These are phyloP conservation scores for Phaethornis superciliosus DNA, from an alignment of 2,113 vertebrate species.

Conservation along the genomic window DNA sequence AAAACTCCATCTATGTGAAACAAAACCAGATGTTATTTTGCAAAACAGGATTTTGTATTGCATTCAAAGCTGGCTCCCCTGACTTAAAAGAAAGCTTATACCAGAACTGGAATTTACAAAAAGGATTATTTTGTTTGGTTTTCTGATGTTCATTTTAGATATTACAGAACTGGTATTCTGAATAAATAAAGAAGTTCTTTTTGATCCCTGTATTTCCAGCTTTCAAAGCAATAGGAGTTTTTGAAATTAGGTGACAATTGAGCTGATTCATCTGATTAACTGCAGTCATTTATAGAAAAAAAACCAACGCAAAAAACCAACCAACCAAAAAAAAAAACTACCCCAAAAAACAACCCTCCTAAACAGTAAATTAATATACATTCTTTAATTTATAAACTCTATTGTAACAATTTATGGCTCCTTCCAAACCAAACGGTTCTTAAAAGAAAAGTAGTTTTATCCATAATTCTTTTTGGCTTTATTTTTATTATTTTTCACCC, in stretches of 20 bases:
- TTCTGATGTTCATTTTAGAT: constrained; percentile 23
- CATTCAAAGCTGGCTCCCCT: neutral
- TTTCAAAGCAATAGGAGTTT: neutral
- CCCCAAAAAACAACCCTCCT: neutral
- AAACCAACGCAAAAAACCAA: neutral
- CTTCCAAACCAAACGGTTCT: neutral
- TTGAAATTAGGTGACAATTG: neutral
- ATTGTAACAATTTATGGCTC: neutral
- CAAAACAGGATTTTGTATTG: constrained; percentile 1
- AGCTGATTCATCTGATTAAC: neutral
- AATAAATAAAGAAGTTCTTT: neutral
- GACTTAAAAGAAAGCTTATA: constrained; percentile 9
- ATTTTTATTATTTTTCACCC: neutral
- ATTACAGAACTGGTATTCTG: neutral
- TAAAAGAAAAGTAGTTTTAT: neutral
- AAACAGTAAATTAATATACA: neutral
- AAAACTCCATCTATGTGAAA: neutral
- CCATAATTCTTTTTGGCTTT: neutral
- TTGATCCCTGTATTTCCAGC: neutral
- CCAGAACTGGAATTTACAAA: neutral
- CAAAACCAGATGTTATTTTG: constrained; percentile 5
- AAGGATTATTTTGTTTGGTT: constrained; percentile 46
- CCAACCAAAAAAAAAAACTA: neutral
- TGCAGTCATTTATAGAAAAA: neutral
- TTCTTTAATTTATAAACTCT: neutral